Percentiles rank a stretch among this genome's conserved stretches.
Conservation (phyloP, 2,888 invertebrate genomes). For the Morpho achilles region DNA sequence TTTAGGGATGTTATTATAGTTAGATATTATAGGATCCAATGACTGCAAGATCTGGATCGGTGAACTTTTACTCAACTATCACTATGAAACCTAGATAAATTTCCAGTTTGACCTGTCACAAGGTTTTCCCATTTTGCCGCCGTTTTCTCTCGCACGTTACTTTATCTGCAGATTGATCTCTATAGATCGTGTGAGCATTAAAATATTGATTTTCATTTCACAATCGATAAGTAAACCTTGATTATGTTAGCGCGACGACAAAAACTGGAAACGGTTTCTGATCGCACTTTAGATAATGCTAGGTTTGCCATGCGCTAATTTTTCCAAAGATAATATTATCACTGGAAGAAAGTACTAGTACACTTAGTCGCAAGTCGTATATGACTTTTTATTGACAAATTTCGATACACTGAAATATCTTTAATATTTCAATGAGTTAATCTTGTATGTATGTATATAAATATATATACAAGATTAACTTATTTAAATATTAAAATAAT, state of each 20-base stretch:
- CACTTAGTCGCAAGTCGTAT: no score
- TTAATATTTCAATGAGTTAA: no score
- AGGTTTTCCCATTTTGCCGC: constrained; percentile 25
- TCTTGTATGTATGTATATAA: no score
- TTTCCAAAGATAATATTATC: no score
- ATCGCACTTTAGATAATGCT: constrained; percentile 5
- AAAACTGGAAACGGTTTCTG: constrained; percentile 3
- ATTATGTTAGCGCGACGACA: constrained; percentile 1
- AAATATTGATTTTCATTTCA: constrained; percentile 17
- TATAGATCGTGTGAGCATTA: constrained; percentile 16
- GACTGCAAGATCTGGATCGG: constrained; percentile 19
- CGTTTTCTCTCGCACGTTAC: constrained; percentile 23
- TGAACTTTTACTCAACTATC: constrained; percentile 27
- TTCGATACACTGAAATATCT: no score
- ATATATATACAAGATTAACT: no score
- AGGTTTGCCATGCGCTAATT: not conserved
- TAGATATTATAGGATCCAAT: no score
- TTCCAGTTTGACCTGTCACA: constrained; percentile 28
- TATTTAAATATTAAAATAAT: no score
- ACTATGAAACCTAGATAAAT: constrained; percentile 27
- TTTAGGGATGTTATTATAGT: no score
- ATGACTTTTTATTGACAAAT: no score
- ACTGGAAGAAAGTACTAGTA: no score
- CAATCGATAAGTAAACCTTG: constrained; percentile 9
- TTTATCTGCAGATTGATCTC: constrained; percentile 27